Base-by-base conservation (phyloP, 2,888 invertebrate genomes). In the Caenorhabditis drosophilae region DNA sequence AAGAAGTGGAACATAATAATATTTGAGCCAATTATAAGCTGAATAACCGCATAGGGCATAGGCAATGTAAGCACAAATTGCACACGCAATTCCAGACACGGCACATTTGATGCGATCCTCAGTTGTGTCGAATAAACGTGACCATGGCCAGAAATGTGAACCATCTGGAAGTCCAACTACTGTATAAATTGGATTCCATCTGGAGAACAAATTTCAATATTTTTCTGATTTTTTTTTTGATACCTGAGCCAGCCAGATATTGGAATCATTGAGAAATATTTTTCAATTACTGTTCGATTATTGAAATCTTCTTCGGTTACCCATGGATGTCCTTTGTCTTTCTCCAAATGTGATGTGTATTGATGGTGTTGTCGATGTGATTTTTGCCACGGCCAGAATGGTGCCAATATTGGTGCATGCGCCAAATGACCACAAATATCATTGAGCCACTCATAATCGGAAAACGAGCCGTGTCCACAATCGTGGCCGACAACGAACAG, bases 101-200 rank as follows among this genome's bases (percentile, higher is more conserved):
- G 59, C 74, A 44, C 81, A 81, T 56, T 81, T 76, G 34, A 81
- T 36, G 15, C 79, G 62, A 45, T 81, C 80, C 22, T 54, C 67
- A 49, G 66, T 80, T 55, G 67, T 80, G 49, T 69, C 73, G 70
- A 81, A 81, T 9, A 81, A 67, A 34, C 60, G 52, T 4, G 76
- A 77, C 63, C 64, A 72, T 40, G 82, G 82, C 78, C 77, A 81
- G 70, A 81, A 82, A 53, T 82, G 82, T 12, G 76, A 76, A 36
- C 82, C 82, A 47, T 82, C 82, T 25, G 82, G 80, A n/a, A 82
- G 68, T 20, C 82, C 82, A 49, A 76, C 61, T 20, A 80, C 51
- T 0, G 82, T 82, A 66, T 82, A 82, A 34, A 82, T 71, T 15
- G 81, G 80, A 50, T 76, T 76, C 82, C 82, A 82, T 63, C 80